Base-by-base conservation (phyloP, 2,797 vertebrate genomes). In the Protonibea diacanthus region DNA sequence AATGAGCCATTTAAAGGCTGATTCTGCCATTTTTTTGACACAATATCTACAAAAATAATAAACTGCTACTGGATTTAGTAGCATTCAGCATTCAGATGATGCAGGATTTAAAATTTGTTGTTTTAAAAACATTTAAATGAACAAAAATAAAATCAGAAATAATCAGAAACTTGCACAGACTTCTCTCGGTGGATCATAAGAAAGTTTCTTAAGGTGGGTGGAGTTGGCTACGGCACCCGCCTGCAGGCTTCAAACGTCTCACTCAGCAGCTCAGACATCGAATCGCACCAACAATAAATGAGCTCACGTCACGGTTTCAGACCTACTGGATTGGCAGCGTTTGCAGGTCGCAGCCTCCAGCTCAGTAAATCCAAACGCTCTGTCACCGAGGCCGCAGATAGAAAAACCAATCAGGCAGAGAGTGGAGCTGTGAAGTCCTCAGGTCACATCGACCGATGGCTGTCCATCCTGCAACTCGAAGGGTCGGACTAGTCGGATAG, bases 351-450 rank as follows among this genome's bases (percentile, higher is more conserved):
- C 57, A 47, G 82, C 74, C 80, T 74, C 14, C 55, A 23, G 80
- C 66, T 57, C 73, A 27, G 48, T 57, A 45, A 48, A 66, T 70
- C 45, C 29, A 1, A 38, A 1, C 17, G 65, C 49, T 72, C 71
- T 3, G 67, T 85, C 80, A 66, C 63, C 33, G 7, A 67, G 40
- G 53, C 58, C 23, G 7, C 70, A 18, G 73, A 85, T 72, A 61
- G 66, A 73, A 86, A 38, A 84, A 71, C 25, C 84, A 86, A 82
- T 86, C 86, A 82, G 62, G 63, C 65, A 1, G 69, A 83, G 78
- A 21, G 44, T 20, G 66, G 61, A 70, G 68, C 67, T 59, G 67
- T 65, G 57, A 81, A 61, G 71, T 65, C 73, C 73, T 27, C 63
- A 2, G 74, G 81, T 73, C 73, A 71, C 62, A 17, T 33, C 51